Conservation (phyloP, 2,113 vertebrate genomes). For the Microcebus tavaratra region DNA sequence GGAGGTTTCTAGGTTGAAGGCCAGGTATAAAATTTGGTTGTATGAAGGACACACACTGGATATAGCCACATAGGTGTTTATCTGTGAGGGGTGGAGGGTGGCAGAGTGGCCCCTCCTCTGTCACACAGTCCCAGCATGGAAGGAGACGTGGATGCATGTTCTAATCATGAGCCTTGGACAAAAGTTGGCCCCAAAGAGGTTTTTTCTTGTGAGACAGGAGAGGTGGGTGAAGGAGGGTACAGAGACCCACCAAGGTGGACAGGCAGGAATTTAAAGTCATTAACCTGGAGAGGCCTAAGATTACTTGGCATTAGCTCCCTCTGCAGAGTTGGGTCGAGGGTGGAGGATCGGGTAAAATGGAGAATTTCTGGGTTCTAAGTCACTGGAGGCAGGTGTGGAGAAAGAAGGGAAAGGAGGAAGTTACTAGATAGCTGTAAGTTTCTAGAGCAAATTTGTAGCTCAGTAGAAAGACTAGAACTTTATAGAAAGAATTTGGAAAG, state of each 20-base stretch:
- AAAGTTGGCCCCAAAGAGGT: background rate
- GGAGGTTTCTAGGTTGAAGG: background rate
- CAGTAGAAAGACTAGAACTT: background rate
- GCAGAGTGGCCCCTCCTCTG: background rate
- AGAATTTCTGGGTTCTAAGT: background rate
- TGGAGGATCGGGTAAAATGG: background rate
- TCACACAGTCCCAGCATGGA: background rate
- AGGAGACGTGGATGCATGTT: background rate
- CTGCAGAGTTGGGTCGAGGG: background rate
- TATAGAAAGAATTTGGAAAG: background rate
- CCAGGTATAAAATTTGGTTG: background rate
- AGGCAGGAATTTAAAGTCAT: background rate
- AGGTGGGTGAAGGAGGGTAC: background rate
- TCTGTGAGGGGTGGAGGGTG: background rate
- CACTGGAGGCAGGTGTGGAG: too few relatives aligned
- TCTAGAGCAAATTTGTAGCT: background rate
- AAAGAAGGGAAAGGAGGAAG: background rate
- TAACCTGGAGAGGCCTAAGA: background rate
- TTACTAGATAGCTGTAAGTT: background rate
- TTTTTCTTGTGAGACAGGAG: background rate
- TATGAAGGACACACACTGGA: background rate
- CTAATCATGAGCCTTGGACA: background rate
- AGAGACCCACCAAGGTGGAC: background rate
- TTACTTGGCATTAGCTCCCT: background rate
- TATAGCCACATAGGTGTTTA: background rate